A percentile compares a stretch with the other conserved stretches of the same genome.
phyloP scores from a whole-genome alignment of 2,888 invertebrate species.

The Cataglyphis albicans region DNA sequence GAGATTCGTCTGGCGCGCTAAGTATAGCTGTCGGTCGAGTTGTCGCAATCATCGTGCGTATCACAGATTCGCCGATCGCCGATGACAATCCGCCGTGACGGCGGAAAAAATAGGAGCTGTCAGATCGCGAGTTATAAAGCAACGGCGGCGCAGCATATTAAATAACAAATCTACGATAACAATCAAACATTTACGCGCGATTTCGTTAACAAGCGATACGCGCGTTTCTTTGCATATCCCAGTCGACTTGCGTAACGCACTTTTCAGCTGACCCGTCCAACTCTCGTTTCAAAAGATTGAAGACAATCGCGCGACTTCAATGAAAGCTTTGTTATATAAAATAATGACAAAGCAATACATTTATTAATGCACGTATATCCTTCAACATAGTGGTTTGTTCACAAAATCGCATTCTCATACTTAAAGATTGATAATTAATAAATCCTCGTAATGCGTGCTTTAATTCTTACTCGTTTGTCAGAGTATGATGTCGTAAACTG shows the following conservation, averaged over 20 bases:
- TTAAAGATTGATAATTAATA: not conserved
- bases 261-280: conserved; percentile 18
- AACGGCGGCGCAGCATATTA: conserved; percentile 18
- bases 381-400: not conserved
- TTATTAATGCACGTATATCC: conserved; percentile 36
- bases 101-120: conserved; percentile 5
- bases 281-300: not conserved
- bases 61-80: conserved; percentile 57
- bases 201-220: not conserved
- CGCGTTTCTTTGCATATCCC: not conserved
- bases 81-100: conserved; percentile 47
- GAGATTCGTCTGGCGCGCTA: conserved; percentile 79
- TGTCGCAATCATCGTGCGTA: conserved; percentile 72
- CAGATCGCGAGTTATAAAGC: conserved; percentile 53
- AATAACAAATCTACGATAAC: not conserved
- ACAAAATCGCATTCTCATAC: not conserved
- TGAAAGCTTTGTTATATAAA: conserved; percentile 51
- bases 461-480: not conserved
- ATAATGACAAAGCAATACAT: conserved; percentile 28
- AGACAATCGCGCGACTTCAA: conserved; percentile 27
- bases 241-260: not conserved
- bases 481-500: not conserved
- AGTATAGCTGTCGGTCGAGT: conserved; percentile 73
- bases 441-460: conserved; percentile 1
- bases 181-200: conserved; percentile 9